phyloP scores from a whole-genome alignment of 2,888 invertebrate genomes.

The Rosalia funebris region DNA sequence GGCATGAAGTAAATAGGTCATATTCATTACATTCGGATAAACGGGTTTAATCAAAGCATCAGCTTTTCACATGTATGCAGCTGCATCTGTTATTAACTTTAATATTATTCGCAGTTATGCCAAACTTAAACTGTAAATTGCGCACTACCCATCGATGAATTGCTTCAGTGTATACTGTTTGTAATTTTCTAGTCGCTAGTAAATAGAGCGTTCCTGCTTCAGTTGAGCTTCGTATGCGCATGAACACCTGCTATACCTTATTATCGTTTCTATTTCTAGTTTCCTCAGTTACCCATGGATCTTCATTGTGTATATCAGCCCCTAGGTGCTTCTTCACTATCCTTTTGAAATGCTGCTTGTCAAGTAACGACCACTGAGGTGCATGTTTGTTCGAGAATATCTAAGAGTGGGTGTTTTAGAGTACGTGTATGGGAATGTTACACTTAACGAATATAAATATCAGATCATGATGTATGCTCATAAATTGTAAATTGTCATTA shows the following conservation, averaged over 20 bases:
- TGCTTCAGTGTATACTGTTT: background rate
- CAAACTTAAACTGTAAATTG: background rate
- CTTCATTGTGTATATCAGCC: background rate
- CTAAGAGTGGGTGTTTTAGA: background rate
- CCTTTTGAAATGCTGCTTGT: background rate
- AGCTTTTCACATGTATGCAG: background rate
- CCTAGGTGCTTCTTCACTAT: background rate
- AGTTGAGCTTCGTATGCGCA: background rate
- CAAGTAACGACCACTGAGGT: background rate
- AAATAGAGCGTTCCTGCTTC: background rate
- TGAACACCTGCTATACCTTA: background rate
- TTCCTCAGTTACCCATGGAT: background rate
- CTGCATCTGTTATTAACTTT: background rate
- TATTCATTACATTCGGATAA: background rate
- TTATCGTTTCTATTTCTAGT: background rate
- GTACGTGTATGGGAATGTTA: background rate
- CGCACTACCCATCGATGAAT: background rate
- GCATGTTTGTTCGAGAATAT: background rate
- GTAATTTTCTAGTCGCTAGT: background rate
- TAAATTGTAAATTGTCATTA: no score
- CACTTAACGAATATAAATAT: slow-evolving; percentile 16
- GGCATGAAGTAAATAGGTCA: background rate
- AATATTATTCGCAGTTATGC: background rate
- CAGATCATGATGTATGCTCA: no score
- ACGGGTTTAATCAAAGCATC: background rate